Evolutionary conservation across 2,888 invertebrate genomes (phyloP), one percentile per base, ranked within the genome.

Genomic region (Macrosoma leucophasiata): DNA sequence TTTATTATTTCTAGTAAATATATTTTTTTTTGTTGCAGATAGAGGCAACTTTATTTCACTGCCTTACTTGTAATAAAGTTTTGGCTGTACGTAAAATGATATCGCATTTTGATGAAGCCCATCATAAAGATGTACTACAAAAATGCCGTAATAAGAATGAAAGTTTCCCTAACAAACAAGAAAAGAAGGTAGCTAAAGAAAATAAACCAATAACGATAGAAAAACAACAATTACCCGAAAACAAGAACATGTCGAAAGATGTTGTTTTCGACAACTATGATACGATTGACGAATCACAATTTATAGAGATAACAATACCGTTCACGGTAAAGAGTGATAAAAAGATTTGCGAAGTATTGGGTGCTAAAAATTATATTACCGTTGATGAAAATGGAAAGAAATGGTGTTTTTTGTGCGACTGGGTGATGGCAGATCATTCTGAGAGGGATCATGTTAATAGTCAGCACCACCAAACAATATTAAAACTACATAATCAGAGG

Each of bases 41-140:
- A 23, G 67, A 68, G 26, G 61, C 62, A 1, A 42, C 38, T 14
- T 54, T 58, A 0, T 58, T 59, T 38, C 71, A 70, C 7, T 72
- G 72, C 23, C 35, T 71, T 13, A 70, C 60, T 8, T 72, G 72
- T 38, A 63, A 63, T 24, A 27, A 35, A 14, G 43, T 61, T 0
- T 36, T 52, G 7, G 40, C 43, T n/a, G 14, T 41, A 3, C 36
- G 38, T n/a, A 28, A 41, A 3, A 36, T 58, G 2, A 23, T 14
- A 2, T 13, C 13, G 2, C 65, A 65, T 39, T 51, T 57, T 13
- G 22, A 45, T 11, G 25, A 36, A 13, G 6, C 9, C 3, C 34
- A 46, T n/a, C 64, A 64, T 38, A 50, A 37, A 23, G 29, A 39
- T 4, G 27, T 38, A 2, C 45, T 52, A 22, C 33, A 48, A 21